Evolutionary conservation across 2,113 vertebrate species (phyloP).

Genomic region (Myocastor coypus): DNA sequence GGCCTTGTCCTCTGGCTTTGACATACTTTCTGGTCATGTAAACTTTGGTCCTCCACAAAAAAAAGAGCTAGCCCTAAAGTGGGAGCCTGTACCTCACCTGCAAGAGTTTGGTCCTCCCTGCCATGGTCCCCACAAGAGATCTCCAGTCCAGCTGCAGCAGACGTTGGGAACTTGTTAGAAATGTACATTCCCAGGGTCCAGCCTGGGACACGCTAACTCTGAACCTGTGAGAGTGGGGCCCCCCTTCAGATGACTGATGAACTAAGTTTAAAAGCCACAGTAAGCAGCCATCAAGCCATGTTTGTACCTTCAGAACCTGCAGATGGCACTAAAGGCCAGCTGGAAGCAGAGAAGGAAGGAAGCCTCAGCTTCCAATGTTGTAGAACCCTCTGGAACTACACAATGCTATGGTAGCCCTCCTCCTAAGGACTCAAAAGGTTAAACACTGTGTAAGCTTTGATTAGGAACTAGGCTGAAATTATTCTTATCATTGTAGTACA

Average conservation of each 20-base stretch:
- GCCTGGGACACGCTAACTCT: neutral
- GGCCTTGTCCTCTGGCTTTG: neutral
- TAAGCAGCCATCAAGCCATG: neutral
- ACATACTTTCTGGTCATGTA: neutral
- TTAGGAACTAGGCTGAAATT: neutral
- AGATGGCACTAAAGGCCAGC: constrained; percentile 71
- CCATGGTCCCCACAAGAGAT: neutral
- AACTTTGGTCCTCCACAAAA: neutral
- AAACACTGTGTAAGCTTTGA: neutral
- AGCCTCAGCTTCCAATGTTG: neutral
- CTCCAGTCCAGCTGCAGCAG: neutral
- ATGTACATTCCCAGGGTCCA: neutral
- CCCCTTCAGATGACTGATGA: neutral
- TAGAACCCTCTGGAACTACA: neutral
- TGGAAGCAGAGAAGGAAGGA: neutral
- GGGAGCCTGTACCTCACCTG: neutral
- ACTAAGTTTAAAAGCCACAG: neutral
- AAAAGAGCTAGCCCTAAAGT: neutral
- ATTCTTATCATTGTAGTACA: neutral
- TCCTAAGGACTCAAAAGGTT: neutral
- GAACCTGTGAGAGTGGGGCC: neutral
- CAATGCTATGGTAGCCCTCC: neutral
- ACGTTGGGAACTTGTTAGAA: neutral
- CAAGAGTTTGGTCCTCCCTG: neutral
- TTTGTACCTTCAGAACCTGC: constrained; percentile 47